phyloP scores from a whole-genome alignment of 2,113 vertebrate species.

The Oreochromis spilurus region DNA sequence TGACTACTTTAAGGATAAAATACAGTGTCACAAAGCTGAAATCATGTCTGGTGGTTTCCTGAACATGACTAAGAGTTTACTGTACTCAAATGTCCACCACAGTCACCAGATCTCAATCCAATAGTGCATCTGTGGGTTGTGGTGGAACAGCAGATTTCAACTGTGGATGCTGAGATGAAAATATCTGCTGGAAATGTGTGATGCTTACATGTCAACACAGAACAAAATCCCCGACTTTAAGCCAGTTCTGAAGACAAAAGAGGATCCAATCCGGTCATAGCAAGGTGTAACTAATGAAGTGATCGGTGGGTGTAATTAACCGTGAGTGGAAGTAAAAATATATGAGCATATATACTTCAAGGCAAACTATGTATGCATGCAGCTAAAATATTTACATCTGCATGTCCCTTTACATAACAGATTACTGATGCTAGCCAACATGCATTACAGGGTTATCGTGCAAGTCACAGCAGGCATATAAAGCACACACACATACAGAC shows the following conservation, averaged over 20 bases:
- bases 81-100: too few relatives aligned
- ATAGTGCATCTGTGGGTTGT: background rate
- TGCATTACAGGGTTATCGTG: background rate
- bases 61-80: background rate
- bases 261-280: background rate
- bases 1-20: background rate
- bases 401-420: background rate
- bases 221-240: accelerated
- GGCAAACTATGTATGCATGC: background rate
- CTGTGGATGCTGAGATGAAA: background rate
- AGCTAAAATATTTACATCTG: background rate
- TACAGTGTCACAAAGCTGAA: background rate
- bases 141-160: accelerated
- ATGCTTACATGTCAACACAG: accelerated
- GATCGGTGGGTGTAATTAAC: accelerated
- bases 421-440: background rate
- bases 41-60: background rate
- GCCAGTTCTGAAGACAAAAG: background rate
- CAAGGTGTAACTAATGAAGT: background rate
- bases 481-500: background rate
- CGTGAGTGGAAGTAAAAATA: background rate
- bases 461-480: background rate
- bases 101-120: background rate
- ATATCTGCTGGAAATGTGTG: background rate
- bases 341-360: background rate